These are phyloP conservation scores for Rhodophaea formosa DNA, from an alignment of 2,888 invertebrate genomes.

Conservation along the genomic window DNA sequence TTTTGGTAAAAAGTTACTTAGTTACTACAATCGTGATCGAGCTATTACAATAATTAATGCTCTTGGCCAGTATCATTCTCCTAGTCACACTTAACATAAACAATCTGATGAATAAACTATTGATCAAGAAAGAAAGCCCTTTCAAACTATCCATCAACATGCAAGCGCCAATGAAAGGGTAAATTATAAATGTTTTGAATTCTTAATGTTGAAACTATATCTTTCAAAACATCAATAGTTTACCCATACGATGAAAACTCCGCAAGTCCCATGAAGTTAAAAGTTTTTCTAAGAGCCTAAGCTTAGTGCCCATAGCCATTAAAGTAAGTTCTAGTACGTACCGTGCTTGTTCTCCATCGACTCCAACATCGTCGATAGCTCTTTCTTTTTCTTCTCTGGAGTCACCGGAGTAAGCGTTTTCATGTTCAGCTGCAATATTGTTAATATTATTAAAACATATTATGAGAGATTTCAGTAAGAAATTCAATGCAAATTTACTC, in stretches of 20 bases:
- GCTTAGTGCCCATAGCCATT: conserved; percentile 12
- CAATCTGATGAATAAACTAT: conserved; percentile 87
- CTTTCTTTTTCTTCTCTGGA: conserved; percentile 83
- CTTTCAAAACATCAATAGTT: conserved; percentile 81
- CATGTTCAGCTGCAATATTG: conserved; percentile 77
- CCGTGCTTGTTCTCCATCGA: conserved; percentile 92
- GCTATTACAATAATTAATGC: conserved; percentile 1
- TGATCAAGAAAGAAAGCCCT: conserved; percentile 75
- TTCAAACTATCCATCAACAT: conserved; percentile 64
- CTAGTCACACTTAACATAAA: conserved; percentile 37
- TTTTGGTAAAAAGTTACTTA: neutral
- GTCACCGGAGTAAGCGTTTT: conserved; percentile 81
- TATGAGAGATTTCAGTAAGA: neutral
- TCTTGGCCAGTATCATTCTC: conserved; percentile 17
- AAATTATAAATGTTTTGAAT: conserved; percentile 80
- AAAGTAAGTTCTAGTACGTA: conserved; percentile 63
- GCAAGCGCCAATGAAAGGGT: conserved; percentile 79
- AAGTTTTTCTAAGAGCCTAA: conserved; percentile 10
- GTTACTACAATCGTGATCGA: neutral
- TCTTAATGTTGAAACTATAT: conserved; percentile 32
- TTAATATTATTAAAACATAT: neutral
- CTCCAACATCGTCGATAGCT: conserved; percentile 86
- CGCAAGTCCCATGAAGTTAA: conserved; percentile 13
- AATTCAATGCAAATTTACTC: neutral
- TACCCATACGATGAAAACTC: conserved; percentile 62